Percentiles rank a stretch among this genome's conserved stretches.
Evolutionary conservation across 2,113 vertebrate species (phyloP).

Genomic region (Petrocephalus microphthalmus): DNA sequence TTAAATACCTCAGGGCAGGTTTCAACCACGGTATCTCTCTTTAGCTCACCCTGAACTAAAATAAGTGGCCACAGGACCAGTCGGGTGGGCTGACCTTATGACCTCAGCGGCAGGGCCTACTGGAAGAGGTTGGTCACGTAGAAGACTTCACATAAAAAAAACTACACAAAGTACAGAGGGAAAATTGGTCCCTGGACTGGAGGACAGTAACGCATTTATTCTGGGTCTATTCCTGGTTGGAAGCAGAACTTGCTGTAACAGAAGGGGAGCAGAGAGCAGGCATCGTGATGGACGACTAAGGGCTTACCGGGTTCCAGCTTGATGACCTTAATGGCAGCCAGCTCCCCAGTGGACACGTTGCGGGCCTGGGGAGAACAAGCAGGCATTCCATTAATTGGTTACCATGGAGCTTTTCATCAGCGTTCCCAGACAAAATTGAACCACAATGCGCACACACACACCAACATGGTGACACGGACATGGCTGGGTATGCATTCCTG

Average conservation of each 20-base stretch:
- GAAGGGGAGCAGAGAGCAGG: neutral
- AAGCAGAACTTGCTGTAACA: neutral
- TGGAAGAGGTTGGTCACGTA: neutral
- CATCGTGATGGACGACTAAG: neutral
- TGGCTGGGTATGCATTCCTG: neutral
- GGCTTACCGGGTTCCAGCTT: constrained; percentile 76
- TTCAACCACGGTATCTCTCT: neutral
- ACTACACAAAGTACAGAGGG: neutral
- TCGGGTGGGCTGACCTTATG: neutral
- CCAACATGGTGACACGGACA: neutral
- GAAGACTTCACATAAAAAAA: neutral
- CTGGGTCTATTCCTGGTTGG: neutral
- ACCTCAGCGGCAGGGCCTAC: neutral
- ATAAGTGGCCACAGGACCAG: neutral
- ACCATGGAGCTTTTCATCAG: neutral
- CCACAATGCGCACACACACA: neutral
- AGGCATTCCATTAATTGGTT: neutral
- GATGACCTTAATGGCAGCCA: constrained; percentile 63
- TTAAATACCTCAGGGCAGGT: neutral
- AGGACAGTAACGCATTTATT: neutral
- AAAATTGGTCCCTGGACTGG: neutral
- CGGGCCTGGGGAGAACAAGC: constrained; percentile 58
- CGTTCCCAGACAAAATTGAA: neutral
- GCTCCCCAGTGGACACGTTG: constrained; percentile 76
- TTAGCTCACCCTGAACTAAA: neutral